Base-by-base conservation (phyloP, 2,797 vertebrate genomes). In the Hipposideros larvatus region DNA sequence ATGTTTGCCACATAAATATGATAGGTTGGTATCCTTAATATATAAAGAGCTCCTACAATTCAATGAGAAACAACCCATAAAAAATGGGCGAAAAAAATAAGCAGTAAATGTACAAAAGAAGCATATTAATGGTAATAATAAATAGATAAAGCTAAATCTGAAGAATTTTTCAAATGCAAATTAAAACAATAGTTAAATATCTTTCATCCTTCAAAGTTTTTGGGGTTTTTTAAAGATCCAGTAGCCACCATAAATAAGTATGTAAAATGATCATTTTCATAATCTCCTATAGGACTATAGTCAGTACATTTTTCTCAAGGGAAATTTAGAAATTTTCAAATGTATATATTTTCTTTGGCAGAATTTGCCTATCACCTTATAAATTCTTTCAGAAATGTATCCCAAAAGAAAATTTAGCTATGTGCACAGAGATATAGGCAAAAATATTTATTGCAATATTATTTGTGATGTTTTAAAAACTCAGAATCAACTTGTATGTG, bases 31-130 rank as follows among this genome's bases (percentile, higher is more conserved):
- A 68, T 68, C 48, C 13, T 91, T 90, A 51, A 86, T 83, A 86
- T 48, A 63, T 68, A 68, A 78, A 87, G 28, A 70, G 18, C 11
- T 41, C 34, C 82, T 74, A 74, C 1, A 82, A 85, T n/a, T 85
- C 84, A 90, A 63, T 74, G 90, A 83, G 65, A 94, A 97, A 53
- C 11, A 80, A 74, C 11, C 31, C 43, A 74, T 57, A 83, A 83
- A 61, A 90, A 46, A 41, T 26, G 19, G 1, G 22, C 7, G 26
- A 93, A 96, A 78, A 13, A 87, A 92, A 80, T 46, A 55, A 95
- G 79, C 3, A 83, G 24, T 34, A 94, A 91, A 87, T 94, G 91
- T 51, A 51, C 13, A 84, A 83, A 86, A 65, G 61, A 63, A 88
- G 7, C 5, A 55, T 21, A 24, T 16, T 77, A 59, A 80, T 31